Evolutionary conservation across 1,140 invertebrate genomes (phyloP).

Genomic region (Drosophila miranda): DNA sequence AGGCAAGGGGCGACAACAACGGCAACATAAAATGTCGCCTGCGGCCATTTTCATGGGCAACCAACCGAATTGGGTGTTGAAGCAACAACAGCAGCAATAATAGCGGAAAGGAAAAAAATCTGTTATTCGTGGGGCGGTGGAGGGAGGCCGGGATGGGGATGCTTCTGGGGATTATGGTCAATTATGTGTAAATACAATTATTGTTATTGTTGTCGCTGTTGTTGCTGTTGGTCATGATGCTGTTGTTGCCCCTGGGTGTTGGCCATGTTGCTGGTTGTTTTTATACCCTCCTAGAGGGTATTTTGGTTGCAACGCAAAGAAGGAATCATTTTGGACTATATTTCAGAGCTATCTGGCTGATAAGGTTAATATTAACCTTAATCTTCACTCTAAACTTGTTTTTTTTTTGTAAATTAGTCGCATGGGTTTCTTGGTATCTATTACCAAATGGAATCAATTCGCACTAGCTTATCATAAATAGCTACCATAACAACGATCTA

Average conservation of each 20-base stretch:
- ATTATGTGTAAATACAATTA: conserved; percentile 79
- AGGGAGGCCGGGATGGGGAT: conserved; percentile 16
- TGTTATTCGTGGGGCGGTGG: conserved; percentile 7
- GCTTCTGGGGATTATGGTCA: conserved; percentile 74
- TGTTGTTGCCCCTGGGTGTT: conserved; percentile 23
- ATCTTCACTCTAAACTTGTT: too few species aligned
- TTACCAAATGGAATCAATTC: too few species aligned
- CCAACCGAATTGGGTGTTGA: conserved; percentile 59
- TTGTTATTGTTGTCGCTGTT: conserved; percentile 67
- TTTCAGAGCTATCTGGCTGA: too few species aligned
- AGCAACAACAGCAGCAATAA: conserved; percentile 43
- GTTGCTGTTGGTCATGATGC: conserved; percentile 21
- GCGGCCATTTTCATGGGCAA: conserved; percentile 71
- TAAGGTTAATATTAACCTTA: too few species aligned
- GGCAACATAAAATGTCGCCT: conserved; percentile 64
- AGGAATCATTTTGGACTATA: too few species aligned
- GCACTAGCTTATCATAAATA: too few species aligned
- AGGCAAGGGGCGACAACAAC: conserved; percentile 7
- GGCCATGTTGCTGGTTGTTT: conserved; percentile 2
- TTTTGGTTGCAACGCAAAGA: too few species aligned
- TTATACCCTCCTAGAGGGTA: not conserved
- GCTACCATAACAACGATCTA: too few species aligned
- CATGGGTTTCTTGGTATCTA: too few species aligned
- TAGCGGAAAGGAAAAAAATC: conserved; percentile 35
- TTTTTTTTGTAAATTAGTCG: too few species aligned